Conservation (phyloP, 2,113 vertebrate genomes). For the Protobothrops mucrosquamatus region DNA sequence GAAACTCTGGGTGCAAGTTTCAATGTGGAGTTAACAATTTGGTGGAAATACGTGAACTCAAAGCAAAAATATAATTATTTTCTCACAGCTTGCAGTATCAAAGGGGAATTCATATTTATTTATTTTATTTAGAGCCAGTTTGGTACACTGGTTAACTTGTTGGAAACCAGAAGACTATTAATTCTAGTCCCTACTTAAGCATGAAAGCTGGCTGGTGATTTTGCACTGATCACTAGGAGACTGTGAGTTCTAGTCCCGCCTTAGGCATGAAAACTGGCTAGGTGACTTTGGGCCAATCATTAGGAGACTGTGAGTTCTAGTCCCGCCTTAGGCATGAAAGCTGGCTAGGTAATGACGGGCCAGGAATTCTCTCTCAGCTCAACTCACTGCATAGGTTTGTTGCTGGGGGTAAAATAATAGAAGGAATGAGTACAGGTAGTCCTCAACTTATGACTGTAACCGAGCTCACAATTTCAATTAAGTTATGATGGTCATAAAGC, state of each 20-base stretch:
- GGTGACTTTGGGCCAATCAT: too few species aligned
- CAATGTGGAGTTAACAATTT: conserved; percentile 32
- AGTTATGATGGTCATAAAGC: too few species aligned
- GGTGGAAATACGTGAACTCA: conserved; percentile 42
- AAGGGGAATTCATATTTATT: background rate
- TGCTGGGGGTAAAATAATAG: too few species aligned
- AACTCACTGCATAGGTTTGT: background rate
- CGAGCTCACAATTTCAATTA: too few species aligned
- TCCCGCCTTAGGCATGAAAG: too few species aligned
- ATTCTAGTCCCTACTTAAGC: background rate
- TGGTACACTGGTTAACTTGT: background rate
- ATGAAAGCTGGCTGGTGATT: background rate
- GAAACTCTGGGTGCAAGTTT: conserved; percentile 51
- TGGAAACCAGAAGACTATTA: background rate
- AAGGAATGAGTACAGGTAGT: too few species aligned
- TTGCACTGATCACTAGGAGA: too few species aligned
- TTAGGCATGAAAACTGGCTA: too few species aligned
- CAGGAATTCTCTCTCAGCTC: background rate
- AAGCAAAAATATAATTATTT: conserved; percentile 49
- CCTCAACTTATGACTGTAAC: too few species aligned
- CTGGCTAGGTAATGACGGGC: background rate
- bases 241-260: too few species aligned
- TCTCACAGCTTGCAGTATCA: conserved; percentile 47
- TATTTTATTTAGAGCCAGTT: background rate
- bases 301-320: too few species aligned